A percentile compares a stretch with the other conserved stretches of the same genome.
phyloP scores from a whole-genome alignment of 2,113 vertebrate species.

The Canis aureus region DNA sequence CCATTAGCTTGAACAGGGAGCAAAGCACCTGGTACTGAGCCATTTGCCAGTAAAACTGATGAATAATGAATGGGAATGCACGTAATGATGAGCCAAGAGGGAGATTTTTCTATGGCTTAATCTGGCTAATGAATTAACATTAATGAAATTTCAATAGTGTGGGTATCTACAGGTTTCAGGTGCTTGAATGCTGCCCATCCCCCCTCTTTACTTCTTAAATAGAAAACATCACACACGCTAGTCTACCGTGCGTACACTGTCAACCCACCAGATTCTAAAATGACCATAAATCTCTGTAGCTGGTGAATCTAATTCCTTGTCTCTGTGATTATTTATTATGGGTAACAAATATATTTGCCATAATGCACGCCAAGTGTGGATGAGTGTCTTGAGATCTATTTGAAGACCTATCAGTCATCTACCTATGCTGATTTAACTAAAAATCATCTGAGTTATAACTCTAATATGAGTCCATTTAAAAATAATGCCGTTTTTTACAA shows the following conservation, averaged over 20 bases:
- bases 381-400: neutral
- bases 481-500: neutral
- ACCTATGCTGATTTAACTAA: neutral
- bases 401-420: neutral
- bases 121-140: neutral
- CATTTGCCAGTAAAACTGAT: neutral
- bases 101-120: neutral
- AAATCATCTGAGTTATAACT: neutral
- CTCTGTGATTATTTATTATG: neutral
- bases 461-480: neutral
- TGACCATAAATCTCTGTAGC: neutral
- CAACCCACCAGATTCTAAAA: neutral
- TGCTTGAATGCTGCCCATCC: rapidly evolving
- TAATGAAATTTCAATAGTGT: neutral
- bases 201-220: neutral
- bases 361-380: rapidly evolving
- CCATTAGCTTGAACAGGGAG: neutral
- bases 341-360: neutral
- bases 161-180: neutral
- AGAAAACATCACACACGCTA: neutral
- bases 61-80: neutral
- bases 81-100: neutral
- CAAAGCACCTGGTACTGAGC: neutral
- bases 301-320: neutral
- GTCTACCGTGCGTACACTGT: neutral